Conservation (phyloP, 1,140 invertebrate species). For the Wiebesia pumilae region DNA sequence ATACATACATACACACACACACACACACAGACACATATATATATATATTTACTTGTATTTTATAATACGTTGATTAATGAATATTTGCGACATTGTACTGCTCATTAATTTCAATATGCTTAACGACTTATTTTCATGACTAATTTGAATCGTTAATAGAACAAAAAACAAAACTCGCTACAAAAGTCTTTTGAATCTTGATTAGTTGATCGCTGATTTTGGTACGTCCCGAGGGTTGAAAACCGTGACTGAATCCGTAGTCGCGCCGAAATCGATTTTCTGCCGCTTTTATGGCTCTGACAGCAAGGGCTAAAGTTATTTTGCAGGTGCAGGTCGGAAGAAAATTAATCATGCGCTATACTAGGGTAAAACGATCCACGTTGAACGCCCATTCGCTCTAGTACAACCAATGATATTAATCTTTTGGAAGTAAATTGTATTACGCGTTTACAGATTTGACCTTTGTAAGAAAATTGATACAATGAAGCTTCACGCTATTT, state of each 20-base stretch:
- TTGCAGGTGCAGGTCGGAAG: slow-evolving; percentile 42
- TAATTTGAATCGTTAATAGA: background rate
- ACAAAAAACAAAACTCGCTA: background rate
- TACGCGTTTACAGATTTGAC: background rate
- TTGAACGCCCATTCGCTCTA: background rate
- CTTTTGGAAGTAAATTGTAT: slow-evolving; percentile 26
- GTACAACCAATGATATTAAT: slow-evolving; percentile 5
- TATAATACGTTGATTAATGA: background rate
- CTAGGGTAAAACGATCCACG: slow-evolving; percentile 6
- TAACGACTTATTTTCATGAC: background rate
- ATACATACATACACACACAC: no score
- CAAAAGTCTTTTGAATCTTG: background rate
- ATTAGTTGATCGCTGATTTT: slow-evolving; percentile 21
- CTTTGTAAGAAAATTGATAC: background rate
- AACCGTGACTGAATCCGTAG: slow-evolving; percentile 21
- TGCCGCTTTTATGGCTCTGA: slow-evolving; percentile 15
- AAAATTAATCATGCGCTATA: slow-evolving; percentile 44
- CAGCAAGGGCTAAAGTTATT: slow-evolving; percentile 27
- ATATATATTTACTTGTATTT: background rate
- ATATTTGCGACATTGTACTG: background rate
- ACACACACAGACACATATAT: no score
- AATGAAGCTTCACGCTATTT: background rate
- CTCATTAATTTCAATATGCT: background rate
- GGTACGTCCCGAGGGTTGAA: slow-evolving; percentile 15
- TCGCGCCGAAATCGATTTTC: slow-evolving; percentile 47